Base-by-base conservation (phyloP, 2,888 invertebrate species). In the Epistrophe eligans region DNA sequence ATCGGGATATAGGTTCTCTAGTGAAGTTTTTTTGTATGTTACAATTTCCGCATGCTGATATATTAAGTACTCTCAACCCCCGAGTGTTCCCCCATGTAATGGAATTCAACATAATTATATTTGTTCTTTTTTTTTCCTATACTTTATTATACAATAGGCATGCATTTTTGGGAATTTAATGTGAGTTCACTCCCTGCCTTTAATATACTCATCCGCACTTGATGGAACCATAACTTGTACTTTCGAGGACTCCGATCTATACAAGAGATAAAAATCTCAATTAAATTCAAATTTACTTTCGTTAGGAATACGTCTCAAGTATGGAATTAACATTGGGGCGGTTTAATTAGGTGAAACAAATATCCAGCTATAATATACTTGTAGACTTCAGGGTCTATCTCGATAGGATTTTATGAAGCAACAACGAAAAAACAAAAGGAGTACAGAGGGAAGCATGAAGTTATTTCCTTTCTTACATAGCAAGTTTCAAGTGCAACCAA, bases 281-380 rank as follows among this genome's bases (percentile, higher is more conserved):
- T 67, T 55, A 55, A 50, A 81, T 55, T 85, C 73, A 38, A 64
- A 50, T 81, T 85, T 77, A 38, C 73, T 82, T 82, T 85, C 74
- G 73, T 71, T 82, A 71, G 74, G 64, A 77, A 77, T 82, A 40
- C 35, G 85, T 85, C 85, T 82, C 77, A 71, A 82, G 85, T 82
- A 35, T 5, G 57, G 71, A 58, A 82, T 85, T 82, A 77, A 73
- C 73, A 85, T 74, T 82, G 77, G 71, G 67, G 85, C 60, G 40
- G 28, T 28, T 85, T 85, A 85, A 82, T 85, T 85, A 82, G 82
- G 85, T 85, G 82, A 71, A 81, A 70, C 28, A 82, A 81, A 62
- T 67, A 48, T 57, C 60, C 52, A 48, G 52, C 64, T 50, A 81
- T 76, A 62, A 35, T 57, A 71, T 76, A 62, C 43, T 24, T 24